phyloP scores from a whole-genome alignment of 2,113 vertebrate species.

The Mesembrinibis cayennensis region DNA sequence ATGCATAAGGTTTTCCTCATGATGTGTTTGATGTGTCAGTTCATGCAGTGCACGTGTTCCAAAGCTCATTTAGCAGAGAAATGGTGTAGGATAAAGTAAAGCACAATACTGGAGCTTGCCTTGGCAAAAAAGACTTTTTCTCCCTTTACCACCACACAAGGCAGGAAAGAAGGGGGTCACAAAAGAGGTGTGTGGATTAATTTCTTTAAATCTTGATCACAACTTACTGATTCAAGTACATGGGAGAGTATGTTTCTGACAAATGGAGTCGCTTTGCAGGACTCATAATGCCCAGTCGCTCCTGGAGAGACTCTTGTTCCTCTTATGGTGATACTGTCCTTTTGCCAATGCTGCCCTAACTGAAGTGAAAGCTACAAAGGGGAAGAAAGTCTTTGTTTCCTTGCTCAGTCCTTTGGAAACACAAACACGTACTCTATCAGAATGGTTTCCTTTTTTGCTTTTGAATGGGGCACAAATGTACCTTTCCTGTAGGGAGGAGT shows the following conservation, averaged over 20 bases:
- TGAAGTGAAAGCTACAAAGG: background rate
- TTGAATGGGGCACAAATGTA: background rate
- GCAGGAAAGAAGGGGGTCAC: background rate
- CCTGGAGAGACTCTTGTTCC: background rate
- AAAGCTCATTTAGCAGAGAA: background rate
- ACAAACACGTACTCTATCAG: background rate
- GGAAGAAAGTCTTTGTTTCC: background rate
- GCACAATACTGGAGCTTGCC: background rate
- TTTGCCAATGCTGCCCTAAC: background rate
- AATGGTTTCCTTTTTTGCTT: background rate
- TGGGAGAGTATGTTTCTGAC: background rate
- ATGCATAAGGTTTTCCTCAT: background rate
- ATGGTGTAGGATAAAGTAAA: background rate
- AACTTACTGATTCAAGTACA: background rate
- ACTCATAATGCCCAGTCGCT: background rate
- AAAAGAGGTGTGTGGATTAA: background rate
- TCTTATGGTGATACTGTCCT: background rate
- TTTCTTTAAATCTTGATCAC: background rate
- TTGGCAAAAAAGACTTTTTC: background rate
- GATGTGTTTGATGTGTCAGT: background rate
- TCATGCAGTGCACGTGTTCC: background rate
- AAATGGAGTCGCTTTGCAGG: background rate
- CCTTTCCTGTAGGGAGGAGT: background rate
- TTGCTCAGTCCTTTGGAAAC: background rate
- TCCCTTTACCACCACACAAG: background rate